These are phyloP conservation scores for Drosophila eugracilis DNA, from an alignment of 1,140 invertebrate species.

Conservation along the genomic window DNA sequence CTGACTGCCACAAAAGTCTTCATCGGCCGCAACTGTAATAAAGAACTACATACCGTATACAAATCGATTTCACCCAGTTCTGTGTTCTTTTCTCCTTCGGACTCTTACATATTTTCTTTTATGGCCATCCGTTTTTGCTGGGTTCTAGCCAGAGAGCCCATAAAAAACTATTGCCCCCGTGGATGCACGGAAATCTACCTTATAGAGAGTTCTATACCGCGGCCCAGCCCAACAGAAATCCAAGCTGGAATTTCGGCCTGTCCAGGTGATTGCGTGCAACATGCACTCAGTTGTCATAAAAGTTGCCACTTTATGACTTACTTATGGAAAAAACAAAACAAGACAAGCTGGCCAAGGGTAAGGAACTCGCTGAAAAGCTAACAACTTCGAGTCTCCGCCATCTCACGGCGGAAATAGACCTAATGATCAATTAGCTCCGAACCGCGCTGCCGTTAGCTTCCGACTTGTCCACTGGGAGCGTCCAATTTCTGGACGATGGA, in stretches of 20 bases:
- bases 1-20: conserved; percentile 42
- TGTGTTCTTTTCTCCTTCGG: conserved; percentile 20
- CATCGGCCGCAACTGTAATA: conserved; percentile 39
- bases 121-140: conserved; percentile 44
- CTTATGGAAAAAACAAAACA: conserved; percentile 40
- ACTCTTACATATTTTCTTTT: conserved; percentile 68
- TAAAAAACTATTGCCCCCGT: conserved; percentile 69
- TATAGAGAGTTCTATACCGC: too few relatives aligned
- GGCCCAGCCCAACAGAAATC: conserved; percentile 30
- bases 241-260: conserved; percentile 25
- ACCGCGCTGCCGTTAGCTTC: conserved; percentile 68
- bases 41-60: conserved; percentile 62
- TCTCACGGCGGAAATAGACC: conserved; percentile 74
- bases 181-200: conserved; percentile 39
- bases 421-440: conserved; percentile 82
- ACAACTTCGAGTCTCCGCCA: conserved; percentile 32
- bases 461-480: conserved; percentile 50
- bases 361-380: conserved; percentile 31
- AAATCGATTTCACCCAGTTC: conserved; percentile 79
- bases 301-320: conserved; percentile 78
- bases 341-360: conserved; percentile 10
- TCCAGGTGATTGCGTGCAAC: conserved; percentile 69
- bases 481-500: conserved; percentile 25
- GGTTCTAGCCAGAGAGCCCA: conserved; percentile 32
- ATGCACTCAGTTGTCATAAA: conserved; percentile 76